A percentile compares a stretch with the other conserved stretches of the same genome.
Evolutionary conservation across 1,140 invertebrate species (phyloP).

Genomic region (Cotesia vestalis): DNA sequence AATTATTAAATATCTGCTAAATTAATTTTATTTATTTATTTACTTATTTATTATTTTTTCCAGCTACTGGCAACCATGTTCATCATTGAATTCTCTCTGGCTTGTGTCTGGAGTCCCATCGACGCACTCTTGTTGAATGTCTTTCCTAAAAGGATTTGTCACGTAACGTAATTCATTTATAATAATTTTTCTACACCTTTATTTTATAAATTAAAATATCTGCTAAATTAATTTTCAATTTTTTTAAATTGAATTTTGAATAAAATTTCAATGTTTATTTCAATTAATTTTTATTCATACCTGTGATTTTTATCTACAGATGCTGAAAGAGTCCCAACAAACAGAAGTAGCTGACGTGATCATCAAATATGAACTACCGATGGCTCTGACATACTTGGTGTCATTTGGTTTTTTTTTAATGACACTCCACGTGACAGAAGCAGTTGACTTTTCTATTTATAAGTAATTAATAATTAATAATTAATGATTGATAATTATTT

Average conservation of each 20-base stretch:
- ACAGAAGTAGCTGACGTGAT: slow-evolving; percentile 39
- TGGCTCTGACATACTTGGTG: slow-evolving; percentile 39
- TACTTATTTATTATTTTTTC: slow-evolving; percentile 19
- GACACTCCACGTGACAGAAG: slow-evolving; percentile 45
- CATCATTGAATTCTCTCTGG: slow-evolving; percentile 50
- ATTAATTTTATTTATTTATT: neutral
- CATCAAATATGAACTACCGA: slow-evolving; percentile 38
- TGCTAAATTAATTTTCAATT: too few species aligned
- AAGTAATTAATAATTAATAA: slow-evolving; percentile 34
- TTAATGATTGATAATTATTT: too few species aligned
- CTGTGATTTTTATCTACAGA: neutral
- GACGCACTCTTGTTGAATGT: slow-evolving; percentile 47
- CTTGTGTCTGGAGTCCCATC: slow-evolving; percentile 53
- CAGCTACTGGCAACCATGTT: slow-evolving; percentile 54
- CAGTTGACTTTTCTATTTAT: slow-evolving; percentile 44
- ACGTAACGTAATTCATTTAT: slow-evolving; percentile 46
- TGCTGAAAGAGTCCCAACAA: slow-evolving; percentile 22
- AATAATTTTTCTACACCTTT: slow-evolving; percentile 3
- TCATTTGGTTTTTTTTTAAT: slow-evolving; percentile 43
- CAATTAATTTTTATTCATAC: too few species aligned
- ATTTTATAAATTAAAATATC: neutral
- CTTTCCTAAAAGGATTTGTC: slow-evolving; percentile 40
- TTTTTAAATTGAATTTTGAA: too few species aligned
- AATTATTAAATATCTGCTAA: too few species aligned
- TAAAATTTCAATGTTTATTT: too few species aligned